Evolutionary conservation across 2,797 vertebrate species (phyloP).

Genomic region (Graptemys geographica): DNA sequence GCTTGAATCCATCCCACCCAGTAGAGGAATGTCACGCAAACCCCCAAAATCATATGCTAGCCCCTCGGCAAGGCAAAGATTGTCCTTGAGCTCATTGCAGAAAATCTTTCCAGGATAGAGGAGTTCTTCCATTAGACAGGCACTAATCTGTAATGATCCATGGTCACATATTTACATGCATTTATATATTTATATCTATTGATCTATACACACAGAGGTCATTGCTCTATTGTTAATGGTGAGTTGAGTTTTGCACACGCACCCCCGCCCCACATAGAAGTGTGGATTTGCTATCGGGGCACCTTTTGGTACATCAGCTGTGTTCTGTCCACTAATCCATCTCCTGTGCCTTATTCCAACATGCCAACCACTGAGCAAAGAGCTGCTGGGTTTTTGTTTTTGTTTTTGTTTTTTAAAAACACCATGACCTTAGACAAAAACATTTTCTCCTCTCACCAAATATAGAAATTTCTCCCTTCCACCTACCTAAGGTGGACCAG

Average conservation of each 20-base stretch:
- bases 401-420: background rate
- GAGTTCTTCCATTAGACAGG: background rate
- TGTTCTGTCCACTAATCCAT: background rate
- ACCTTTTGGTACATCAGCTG: background rate
- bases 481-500: background rate
- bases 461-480: background rate
- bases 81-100: background rate
- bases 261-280: background rate
- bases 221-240: background rate
- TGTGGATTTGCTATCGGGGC: background rate
- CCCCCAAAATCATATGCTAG: background rate
- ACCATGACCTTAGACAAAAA: background rate
- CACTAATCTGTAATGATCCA: background rate
- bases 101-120: background rate
- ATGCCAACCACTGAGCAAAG: background rate
- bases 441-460: background rate
- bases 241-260: background rate
- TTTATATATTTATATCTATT: background rate
- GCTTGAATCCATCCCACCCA: background rate
- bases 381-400: background rate
- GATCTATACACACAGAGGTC: background rate
- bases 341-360: fast-evolving
- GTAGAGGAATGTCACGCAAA: background rate
- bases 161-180: fast-evolving
- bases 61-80: background rate